Base-by-base conservation (phyloP, 2,888 invertebrate species). In the Diarsia rubi region DNA sequence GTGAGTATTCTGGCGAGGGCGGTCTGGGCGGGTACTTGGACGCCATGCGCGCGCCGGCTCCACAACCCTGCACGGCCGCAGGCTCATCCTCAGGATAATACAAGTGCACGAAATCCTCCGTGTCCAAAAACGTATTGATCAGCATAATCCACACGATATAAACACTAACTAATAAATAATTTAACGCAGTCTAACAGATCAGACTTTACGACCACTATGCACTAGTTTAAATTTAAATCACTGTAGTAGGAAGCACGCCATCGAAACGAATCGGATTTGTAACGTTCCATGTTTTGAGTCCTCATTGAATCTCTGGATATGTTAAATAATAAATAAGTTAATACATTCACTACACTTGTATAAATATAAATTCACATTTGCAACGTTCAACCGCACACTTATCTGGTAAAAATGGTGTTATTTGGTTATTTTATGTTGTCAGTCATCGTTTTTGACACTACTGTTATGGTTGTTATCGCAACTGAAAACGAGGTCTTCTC, bases 71-170 rank as follows among this genome's bases (percentile, higher is more conserved):
- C 73, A 93, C 89, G 62, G 93, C 91, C 71, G 93, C 91, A 64
- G 93, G 91, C 91, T 96, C 96, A 95, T 96, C 96, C 92, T 96
- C 96, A 74, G 96, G 93, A 82, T 96, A 96, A 91, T 96, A 96
- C 71, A 96, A 91, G 81, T 96, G 96, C 94, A 96, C 96, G 95
- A 96, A 96, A 93, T 96, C 96, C 91, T 96, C 96, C 94, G 96
- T 96, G 95, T 96, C 96, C 93, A 96, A 93, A 89, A 91, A 96
- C 75, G 96, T 96, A 91, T 96, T 96, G 93, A 96, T 96, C 96
- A 96, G 94, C 96, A 96, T 96, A 94, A 91, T 95, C 93, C 93
- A 93, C 91, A 91, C 85, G 88, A 88, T 92, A 93, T 90, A 91
- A 92, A 92, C 88, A 86, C 93, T 92, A 93, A 91, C 91, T 92